These are phyloP conservation scores for Cephus cinctus DNA, from an alignment of 1,140 invertebrate genomes.

Conservation along the genomic window DNA sequence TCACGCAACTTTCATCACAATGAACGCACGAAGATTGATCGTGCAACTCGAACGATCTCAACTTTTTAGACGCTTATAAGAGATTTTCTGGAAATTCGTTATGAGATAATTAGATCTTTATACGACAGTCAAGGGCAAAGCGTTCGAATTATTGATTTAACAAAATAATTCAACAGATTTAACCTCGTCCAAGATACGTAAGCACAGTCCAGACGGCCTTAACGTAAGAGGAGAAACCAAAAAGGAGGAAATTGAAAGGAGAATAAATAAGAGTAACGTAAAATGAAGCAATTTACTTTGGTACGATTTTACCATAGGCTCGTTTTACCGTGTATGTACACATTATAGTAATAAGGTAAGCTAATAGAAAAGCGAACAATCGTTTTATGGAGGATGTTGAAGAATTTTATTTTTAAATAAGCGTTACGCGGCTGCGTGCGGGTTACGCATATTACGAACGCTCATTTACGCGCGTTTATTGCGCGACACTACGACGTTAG, in stretches of 20 bases:
- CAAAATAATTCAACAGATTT: too few species aligned
- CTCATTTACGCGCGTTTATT: background rate
- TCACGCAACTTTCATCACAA: too few species aligned
- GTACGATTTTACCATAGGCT: background rate
- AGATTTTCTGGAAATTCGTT: background rate
- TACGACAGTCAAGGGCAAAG: background rate
- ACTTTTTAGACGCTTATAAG: background rate
- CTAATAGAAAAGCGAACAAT: slow-evolving; percentile 1
- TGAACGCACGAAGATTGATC: too few species aligned
- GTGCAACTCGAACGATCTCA: too few species aligned
- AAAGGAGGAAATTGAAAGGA: too few species aligned
- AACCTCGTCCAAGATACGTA: too few species aligned
- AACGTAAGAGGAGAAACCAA: background rate
- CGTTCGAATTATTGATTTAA: background rate
- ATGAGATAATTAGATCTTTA: background rate
- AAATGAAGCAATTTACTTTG: background rate
- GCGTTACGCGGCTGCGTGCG: background rate
- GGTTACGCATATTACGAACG: background rate
- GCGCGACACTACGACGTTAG: too few species aligned
- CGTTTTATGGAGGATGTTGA: slow-evolving; percentile 19
- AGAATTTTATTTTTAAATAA: slow-evolving; percentile 23
- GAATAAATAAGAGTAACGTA: too few species aligned
- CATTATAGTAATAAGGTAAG: slow-evolving; percentile 4
- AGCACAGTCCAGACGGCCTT: too few species aligned
- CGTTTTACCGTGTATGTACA: slow-evolving; percentile 3